Evolutionary conservation across 2,888 invertebrate species (phyloP), one percentile per base, ranked within the genome.

Genomic region (Ormia ochracea): DNA sequence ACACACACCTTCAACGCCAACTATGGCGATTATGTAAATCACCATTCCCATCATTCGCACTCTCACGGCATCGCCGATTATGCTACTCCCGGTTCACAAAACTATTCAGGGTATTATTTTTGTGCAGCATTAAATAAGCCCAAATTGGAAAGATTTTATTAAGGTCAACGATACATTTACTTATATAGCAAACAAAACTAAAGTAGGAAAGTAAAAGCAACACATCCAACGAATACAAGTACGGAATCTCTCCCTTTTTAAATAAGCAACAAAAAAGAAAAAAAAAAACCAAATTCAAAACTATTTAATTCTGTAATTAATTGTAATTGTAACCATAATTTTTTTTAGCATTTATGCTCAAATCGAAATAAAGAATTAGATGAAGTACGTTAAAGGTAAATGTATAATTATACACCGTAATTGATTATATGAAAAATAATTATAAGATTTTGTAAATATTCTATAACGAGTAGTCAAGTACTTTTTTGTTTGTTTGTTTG

Each of bases 31-130:
- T 80, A 80, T 41, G 68, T 83, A 59, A 58, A 77, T 76, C 63
- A 81, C 68, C 70, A 65, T 72, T 43, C 81, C 54, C 78, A 79
- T 66, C 68, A 74, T 23, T 7, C 75, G 41, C 73, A 88, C 52
- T 85, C 87, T 73, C 89, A 88, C 81, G 86, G 87, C 85, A 88
- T 89, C 86, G 84, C 85, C 84, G 88, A 88, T 84, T 86, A 88
- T 73, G 84, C 88, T 86, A 86, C 87, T 84, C 87, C 89, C 85
- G 88, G 86, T 83, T 86, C 88, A 88, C 88, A 88, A 88, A 88
- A 87, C 84, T 88, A 89, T 86, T 86, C 89, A 85, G 88, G 88
- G 84, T 88, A 88, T 85, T 89, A 88, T 85, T 89, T 88, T 83
- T 89, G 88, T 86, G 87, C 89, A 84, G 87, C 89, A 85, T 86